Base-by-base conservation (phyloP, 2,797 vertebrate species). In the Antrozous pallidus region DNA sequence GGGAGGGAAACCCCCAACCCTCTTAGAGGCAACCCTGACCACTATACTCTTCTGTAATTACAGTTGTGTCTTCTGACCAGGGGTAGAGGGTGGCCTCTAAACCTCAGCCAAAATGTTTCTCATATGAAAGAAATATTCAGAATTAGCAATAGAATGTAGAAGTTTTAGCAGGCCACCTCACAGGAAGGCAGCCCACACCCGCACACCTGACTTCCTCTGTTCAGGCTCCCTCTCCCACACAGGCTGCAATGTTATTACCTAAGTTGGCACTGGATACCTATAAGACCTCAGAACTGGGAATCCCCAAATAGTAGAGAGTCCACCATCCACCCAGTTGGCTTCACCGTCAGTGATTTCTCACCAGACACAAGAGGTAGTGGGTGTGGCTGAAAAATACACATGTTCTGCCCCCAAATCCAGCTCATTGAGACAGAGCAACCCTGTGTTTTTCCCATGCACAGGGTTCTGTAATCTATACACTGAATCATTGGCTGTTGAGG, bases 1-100 rank as follows among this genome's bases (percentile, higher is more conserved):
- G 61, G 73, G 28, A 90, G 89, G 90, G 92, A 95, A 96, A 96
- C 93, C 51, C 92, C 96, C 69, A 38, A 9, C 47, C 77, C 65
- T 88, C 47, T 26, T 47, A 84, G 91, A 90, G 49, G 69, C 22
- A 85, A 18, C 49, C 36, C 58, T 70, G 56, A 95, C 82, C 56
- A 61, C 69, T 36, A n/a, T 36, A 70, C 61, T 83, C 56, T 51
- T 20, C 31, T 47, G 67, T 95, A 96, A 96, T 95, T 96, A 92
- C 24, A 90, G 81, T 58, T 58, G 28, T 97, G 90, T 70, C 90
- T 95, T 79, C 82, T 45, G 81, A 45, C 47, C n/a, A 22, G 74
- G 93, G 58, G 70, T 36, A 28, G 51, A n/a, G 61, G 42, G 38
- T 45, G 40, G 40, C 70, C 90, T 92, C 88, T 75, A 80, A 92